These are phyloP conservation scores for Apeltes quadracus DNA, from an alignment of 2,113 vertebrate species.

Conservation along the genomic window DNA sequence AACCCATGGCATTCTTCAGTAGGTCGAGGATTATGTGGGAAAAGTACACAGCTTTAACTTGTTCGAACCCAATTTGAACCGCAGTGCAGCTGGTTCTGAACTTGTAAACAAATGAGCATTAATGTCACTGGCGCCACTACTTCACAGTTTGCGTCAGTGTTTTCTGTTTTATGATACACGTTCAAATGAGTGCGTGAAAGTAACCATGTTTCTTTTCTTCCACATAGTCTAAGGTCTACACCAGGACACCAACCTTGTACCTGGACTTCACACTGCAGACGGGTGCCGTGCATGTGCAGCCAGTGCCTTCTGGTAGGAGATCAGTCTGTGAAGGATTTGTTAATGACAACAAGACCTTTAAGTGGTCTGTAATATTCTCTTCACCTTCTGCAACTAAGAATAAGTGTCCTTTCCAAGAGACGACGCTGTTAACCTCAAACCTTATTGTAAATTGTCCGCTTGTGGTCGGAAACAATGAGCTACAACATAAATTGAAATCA, in stretches of 20 bases:
- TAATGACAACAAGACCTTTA: not conserved
- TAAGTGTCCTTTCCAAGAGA: not conserved
- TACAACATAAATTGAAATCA: slow-evolving; percentile 3
- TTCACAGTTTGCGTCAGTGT: not conserved
- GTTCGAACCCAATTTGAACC: not conserved
- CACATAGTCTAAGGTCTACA: slow-evolving; percentile 81
- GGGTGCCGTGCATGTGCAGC: slow-evolving; percentile 73
- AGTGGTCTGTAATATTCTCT: not conserved
- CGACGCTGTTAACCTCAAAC: not conserved
- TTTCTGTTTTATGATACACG: slow-evolving; percentile 3
- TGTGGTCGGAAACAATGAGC: not conserved
- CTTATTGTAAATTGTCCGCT: not conserved
- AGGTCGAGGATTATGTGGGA: not conserved
- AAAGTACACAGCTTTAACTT: not conserved
- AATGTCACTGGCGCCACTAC: slow-evolving; percentile 4
- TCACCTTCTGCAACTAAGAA: not conserved
- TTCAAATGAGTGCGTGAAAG: not conserved
- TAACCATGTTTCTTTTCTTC: slow-evolving; percentile 7
- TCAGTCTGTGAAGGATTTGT: not conserved
- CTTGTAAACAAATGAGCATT: not conserved
- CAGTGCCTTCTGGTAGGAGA: slow-evolving; percentile 74
- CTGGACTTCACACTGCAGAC: slow-evolving; percentile 81
- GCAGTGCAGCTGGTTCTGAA: not conserved
- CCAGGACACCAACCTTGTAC: slow-evolving; percentile 83
- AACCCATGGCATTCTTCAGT: not conserved